Base-by-base conservation (phyloP, 2,113 vertebrate species). In the Aptenodytes forsteri region DNA sequence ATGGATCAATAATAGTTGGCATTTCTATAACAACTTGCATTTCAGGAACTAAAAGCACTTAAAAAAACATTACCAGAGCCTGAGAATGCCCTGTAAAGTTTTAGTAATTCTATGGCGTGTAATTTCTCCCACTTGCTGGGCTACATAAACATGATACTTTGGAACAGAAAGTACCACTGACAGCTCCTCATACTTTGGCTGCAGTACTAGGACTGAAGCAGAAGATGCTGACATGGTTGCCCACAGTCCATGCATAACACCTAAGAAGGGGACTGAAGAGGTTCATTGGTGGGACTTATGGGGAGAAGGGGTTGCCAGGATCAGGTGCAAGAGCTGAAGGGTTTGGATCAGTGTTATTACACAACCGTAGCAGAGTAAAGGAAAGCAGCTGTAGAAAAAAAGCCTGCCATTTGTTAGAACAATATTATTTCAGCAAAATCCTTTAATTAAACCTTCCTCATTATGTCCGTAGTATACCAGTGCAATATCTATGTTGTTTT, bases 261-360 rank as follows among this genome's bases (percentile, higher is more conserved):
- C 29, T 23, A 32, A 55, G 55, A 52, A 61, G 22, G 22, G 20
- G 12, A 62, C 15, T 72, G 32, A 76, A 76, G 30, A 52, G 5
- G 11, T 49, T 79, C 0, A 0, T 52, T 21, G 16, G 6, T 49
- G 23, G 18, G 11, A 32, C 47, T 44, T 67, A 11, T 1, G 1
- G 6, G 20, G 6, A 71, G 49, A 44, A 72, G 5, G 0, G 2
- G 2, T 44, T 79, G 18, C 18, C 61, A 58, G 13, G 12, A n/a
- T 54, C 19, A 52, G 46, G 58, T 30, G 9, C 13, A 22, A 27
- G 17, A 92, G 8, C 10, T 64, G 30, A 27, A 12, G 15, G 3
- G 2, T 77, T 72, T 88, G 13, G 11, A 38, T 38, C 15, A 27
- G 20, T 1, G 11, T 66, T 79, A 17, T 58, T 69, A 32, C 4